A percentile compares a stretch with the other conserved stretches of the same genome.
These are phyloP conservation scores for Aptenodytes patagonicus DNA, from an alignment of 2,113 vertebrate genomes.

Conservation along the genomic window DNA sequence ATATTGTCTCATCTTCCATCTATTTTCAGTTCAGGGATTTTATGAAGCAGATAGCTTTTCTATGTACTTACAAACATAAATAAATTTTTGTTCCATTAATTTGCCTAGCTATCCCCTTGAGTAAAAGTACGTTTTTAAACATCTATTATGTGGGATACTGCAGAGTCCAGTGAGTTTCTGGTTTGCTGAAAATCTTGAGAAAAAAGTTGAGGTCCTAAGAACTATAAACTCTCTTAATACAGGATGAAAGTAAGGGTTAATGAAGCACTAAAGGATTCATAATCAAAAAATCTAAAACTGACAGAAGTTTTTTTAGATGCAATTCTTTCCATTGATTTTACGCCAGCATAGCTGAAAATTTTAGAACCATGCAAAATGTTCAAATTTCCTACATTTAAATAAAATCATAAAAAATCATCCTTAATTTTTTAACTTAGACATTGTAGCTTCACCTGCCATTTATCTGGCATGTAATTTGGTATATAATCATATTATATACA, in stretches of 20 bases:
- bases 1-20: background rate
- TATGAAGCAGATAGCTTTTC: constrained; percentile 2
- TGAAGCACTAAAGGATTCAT: background rate
- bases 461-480: background rate
- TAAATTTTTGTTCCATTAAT: background rate
- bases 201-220: background rate
- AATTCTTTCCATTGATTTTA: background rate
- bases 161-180: background rate
- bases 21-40: constrained; percentile 10
- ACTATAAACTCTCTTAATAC: background rate
- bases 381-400: background rate
- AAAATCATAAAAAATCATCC: background rate
- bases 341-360: background rate
- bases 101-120: background rate
- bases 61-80: background rate
- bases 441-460: background rate
- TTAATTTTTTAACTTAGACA: background rate
- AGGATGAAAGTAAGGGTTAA: background rate
- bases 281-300: background rate
- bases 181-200: background rate
- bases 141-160: background rate
- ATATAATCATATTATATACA: background rate
- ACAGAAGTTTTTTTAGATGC: background rate
- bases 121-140: background rate
- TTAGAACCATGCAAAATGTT: background rate